These are phyloP conservation scores for Salvelinus sp. DNA, from an alignment of 2,113 vertebrate genomes.

Conservation along the genomic window DNA sequence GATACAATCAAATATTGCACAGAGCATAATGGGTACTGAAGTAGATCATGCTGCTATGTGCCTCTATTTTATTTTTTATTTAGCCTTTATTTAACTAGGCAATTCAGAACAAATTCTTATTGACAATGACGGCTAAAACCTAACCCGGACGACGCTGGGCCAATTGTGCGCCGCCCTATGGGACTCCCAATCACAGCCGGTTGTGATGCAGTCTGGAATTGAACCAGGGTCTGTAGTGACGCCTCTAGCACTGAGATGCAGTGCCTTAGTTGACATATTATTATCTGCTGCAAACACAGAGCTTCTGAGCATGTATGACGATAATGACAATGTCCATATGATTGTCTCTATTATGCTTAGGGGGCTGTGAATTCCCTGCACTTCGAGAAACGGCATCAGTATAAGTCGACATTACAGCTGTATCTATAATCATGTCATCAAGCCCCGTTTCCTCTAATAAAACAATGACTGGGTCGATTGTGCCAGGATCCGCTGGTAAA, in stretches of 20 bases:
- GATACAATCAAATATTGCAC: neutral
- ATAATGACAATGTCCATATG: conserved; percentile 18
- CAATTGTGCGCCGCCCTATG: no score
- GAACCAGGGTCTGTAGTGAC: no score
- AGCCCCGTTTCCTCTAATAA: conserved; percentile 25
- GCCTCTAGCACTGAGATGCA: no score
- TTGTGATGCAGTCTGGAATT: no score
- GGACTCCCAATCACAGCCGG: no score
- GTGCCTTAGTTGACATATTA: neutral
- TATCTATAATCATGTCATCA: conserved; percentile 22
- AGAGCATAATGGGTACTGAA: neutral
- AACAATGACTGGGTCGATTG: conserved; percentile 34
- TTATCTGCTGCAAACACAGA: neutral
- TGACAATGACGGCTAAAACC: no score
- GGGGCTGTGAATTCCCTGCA: neutral
- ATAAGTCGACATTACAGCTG: neutral
- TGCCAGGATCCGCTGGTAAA: conserved; percentile 1
- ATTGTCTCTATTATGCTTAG: conserved; percentile 7
- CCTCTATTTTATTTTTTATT: neutral
- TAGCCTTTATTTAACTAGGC: no score
- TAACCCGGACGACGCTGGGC: no score
- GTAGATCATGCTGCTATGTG: neutral
- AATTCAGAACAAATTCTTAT: no score
- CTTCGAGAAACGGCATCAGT: neutral
- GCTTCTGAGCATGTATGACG: neutral